Evolutionary conservation across 1,140 invertebrate genomes (phyloP).

Genomic region (Drosophila takahashii): DNA sequence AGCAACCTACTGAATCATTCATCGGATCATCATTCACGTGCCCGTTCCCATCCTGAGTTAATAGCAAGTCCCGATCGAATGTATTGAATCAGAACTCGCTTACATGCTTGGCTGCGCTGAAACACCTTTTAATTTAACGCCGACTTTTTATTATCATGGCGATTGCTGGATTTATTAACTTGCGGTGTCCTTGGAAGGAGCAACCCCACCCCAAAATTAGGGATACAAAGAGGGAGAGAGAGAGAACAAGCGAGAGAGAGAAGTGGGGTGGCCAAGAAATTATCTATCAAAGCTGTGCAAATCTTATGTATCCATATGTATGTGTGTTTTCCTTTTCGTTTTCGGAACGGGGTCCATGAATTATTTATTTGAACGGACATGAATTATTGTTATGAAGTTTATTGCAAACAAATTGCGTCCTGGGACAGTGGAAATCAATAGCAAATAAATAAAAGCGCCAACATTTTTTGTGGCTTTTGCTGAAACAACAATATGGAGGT

Average conservation of each 20-base stretch:
- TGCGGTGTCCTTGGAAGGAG: constrained; percentile 15
- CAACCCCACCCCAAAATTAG: constrained; percentile 4
- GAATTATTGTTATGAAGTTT: constrained; percentile 84
- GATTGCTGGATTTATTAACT: constrained; percentile 67
- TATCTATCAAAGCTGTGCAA: constrained; percentile 52
- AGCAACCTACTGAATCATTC: constrained; percentile 41
- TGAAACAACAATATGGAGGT: constrained; percentile 55
- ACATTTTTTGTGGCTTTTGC: constrained; percentile 80
- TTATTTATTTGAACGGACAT: constrained; percentile 84
- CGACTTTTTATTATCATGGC: constrained; percentile 70
- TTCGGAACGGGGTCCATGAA: constrained; percentile 61
- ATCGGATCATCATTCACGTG: constrained; percentile 27
- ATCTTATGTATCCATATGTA: constrained; percentile 12
- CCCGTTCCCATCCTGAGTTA: neutral
- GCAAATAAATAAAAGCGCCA: constrained; percentile 83
- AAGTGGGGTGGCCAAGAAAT: constrained; percentile 30
- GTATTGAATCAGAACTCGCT: constrained; percentile 27
- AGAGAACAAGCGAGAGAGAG: too few relatives aligned
- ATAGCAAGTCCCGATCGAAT: constrained; percentile 21
- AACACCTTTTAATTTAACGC: constrained; percentile 81
- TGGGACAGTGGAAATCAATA: constrained; percentile 83
- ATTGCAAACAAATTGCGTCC: constrained; percentile 84
- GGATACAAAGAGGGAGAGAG: too few relatives aligned
- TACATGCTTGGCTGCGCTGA: constrained; percentile 48
- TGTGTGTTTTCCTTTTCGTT: neutral